A percentile compares a stretch with the other conserved stretches of the same genome.
phyloP scores from a whole-genome alignment of 2,888 invertebrate genomes.

The Julus scanicus region DNA sequence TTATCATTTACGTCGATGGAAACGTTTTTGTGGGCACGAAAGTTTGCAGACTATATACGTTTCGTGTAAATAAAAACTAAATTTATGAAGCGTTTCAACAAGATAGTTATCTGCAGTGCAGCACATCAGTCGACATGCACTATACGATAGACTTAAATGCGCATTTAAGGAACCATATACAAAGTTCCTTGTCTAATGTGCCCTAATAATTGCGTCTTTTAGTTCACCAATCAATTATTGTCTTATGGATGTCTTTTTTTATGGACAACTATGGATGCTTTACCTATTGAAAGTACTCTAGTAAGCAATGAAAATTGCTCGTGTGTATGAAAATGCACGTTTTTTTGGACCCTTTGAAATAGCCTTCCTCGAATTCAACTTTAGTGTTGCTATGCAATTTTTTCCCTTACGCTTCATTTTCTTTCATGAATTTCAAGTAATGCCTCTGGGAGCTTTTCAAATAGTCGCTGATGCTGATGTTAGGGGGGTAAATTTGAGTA shows the following conservation, averaged over 20 bases:
- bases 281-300: neutral
- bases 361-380: neutral
- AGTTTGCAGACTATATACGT: neutral
- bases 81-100: slow-evolving; percentile 30
- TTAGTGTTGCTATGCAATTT: slow-evolving; percentile 20
- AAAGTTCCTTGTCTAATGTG: neutral
- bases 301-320: neutral
- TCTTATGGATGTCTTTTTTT: neutral
- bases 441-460: neutral
- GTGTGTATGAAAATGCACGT: neutral
- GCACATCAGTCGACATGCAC: neutral
- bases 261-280: neutral
- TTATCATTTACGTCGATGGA: slow-evolving; percentile 21
- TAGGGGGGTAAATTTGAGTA: neutral
- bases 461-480: neutral
- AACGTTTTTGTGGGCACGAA: neutral
- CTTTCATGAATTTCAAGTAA: slow-evolving; percentile 16
- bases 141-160: neutral
- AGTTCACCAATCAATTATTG: neutral
- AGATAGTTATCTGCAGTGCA: slow-evolving; percentile 24
- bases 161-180: neutral
- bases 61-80: slow-evolving; percentile 1
- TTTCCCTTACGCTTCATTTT: slow-evolving; percentile 15
- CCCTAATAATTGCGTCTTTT: slow-evolving; percentile 5
- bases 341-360: neutral